Conservation (phyloP, 92 coral and sea anemone species). For the Palythoa caribaeorum region DNA sequence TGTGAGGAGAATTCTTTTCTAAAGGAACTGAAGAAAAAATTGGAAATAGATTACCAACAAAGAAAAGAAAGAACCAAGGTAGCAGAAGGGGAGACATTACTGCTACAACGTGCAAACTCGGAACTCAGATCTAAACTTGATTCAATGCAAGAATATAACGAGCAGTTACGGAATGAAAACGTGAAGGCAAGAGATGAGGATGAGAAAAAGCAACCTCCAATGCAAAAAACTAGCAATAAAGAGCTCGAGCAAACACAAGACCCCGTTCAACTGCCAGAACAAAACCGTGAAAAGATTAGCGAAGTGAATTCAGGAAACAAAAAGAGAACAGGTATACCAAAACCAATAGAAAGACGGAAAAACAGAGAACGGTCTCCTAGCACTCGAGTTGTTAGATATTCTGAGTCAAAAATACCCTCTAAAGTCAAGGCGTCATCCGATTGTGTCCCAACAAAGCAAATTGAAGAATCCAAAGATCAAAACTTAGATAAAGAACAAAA, state of each 20-base stretch:
- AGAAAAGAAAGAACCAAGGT: conserved; percentile 61
- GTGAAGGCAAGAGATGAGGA: conserved; percentile 65
- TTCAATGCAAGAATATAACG: conserved; percentile 82
- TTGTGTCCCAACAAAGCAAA: background rate
- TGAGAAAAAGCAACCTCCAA: conserved; percentile 55
- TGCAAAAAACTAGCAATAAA: conserved; percentile 37
- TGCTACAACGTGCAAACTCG: conserved; percentile 58
- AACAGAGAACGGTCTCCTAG: conserved; percentile 39
- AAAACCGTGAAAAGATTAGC: conserved; percentile 1
- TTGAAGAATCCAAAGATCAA: background rate
- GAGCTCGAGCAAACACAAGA: conserved; percentile 50
- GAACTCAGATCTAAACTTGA: conserved; percentile 70
- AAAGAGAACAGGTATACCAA: conserved; percentile 35
- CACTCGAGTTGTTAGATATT: conserved; percentile 13
- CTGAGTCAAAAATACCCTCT: conserved; percentile 2
- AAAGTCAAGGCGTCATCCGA: background rate
- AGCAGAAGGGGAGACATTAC: conserved; percentile 52
- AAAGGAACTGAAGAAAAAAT: conserved; percentile 41
- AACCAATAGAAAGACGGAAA: conserved; percentile 42
- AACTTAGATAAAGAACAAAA: background rate
- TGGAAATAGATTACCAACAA: conserved; percentile 49
- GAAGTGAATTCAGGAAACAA: conserved; percentile 10
- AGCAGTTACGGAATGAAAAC: conserved; percentile 76
- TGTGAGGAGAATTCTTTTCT: conserved; percentile 48
- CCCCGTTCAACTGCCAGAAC: conserved; percentile 20